These are phyloP conservation scores for Zaprionus vittiger DNA, from an alignment of 1,140 invertebrate genomes.

Conservation along the genomic window DNA sequence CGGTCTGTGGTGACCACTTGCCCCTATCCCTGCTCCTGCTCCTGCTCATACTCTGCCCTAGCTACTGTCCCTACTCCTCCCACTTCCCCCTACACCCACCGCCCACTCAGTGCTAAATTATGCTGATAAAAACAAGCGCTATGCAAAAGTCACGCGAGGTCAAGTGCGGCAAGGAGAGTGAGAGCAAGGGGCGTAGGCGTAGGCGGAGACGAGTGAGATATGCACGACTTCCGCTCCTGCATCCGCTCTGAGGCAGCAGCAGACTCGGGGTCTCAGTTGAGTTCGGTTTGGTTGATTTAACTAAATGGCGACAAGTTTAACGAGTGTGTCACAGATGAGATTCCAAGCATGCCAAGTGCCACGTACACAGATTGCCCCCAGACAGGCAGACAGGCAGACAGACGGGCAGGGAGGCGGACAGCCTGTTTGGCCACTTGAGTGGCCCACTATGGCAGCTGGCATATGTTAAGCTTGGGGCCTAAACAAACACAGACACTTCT, in stretches of 20 bases:
- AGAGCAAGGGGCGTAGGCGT: conserved; percentile 1
- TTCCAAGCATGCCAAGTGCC: conserved; percentile 63
- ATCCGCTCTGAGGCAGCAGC: conserved; percentile 33
- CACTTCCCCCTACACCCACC: too few species aligned
- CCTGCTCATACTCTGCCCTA: too few species aligned
- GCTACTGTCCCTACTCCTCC: neutral
- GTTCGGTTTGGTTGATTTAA: conserved; percentile 77
- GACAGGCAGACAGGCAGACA: conserved; percentile 10
- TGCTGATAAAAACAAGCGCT: conserved; percentile 74
- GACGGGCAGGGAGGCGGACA: neutral
- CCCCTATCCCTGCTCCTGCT: neutral
- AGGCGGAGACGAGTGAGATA: conserved; percentile 47
- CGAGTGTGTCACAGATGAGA: conserved; percentile 81
- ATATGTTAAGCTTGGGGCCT: conserved; percentile 70
- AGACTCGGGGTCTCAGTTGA: conserved; percentile 14
- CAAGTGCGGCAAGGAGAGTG: neutral
- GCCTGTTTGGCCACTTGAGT: conserved; percentile 29
- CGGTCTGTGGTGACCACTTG: conserved; percentile 34
- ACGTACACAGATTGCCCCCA: conserved; percentile 54
- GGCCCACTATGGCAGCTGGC: conserved; percentile 29
- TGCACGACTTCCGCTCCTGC: conserved; percentile 68
- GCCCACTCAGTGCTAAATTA: conserved; percentile 71
- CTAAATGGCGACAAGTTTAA: conserved; percentile 82
- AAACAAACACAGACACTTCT: conserved; percentile 67
- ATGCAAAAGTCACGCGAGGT: conserved; percentile 73